Conservation (phyloP, 2,113 vertebrate species). For the Arizona elegans region DNA sequence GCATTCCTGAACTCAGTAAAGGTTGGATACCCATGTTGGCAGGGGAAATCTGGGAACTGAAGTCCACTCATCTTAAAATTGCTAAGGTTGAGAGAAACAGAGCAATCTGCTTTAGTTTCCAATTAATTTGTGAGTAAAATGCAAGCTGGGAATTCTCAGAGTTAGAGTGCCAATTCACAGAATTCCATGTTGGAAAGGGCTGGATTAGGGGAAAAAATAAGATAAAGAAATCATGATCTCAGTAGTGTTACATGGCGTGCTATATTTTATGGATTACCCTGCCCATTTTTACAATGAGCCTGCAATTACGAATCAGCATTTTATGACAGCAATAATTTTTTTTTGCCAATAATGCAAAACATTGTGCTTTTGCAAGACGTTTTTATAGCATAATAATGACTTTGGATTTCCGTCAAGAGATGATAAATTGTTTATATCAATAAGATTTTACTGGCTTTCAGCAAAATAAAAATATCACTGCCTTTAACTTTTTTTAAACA, state of each 20-base stretch:
- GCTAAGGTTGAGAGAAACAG: neutral
- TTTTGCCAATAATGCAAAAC: neutral
- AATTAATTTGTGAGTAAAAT: neutral
- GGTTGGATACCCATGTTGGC: neutral
- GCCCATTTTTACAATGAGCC: neutral
- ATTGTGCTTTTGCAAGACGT: neutral
- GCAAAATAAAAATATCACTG: neutral
- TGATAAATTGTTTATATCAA: slow-evolving; percentile 16
- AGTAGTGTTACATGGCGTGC: neutral
- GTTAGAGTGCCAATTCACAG: neutral
- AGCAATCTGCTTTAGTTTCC: neutral
- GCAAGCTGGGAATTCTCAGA: neutral
- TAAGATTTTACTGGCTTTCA: neutral
- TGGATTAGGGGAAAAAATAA: neutral
- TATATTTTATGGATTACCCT: neutral
- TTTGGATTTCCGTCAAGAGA: neutral
- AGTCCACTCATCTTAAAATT: neutral
- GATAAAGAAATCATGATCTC: neutral
- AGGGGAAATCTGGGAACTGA: neutral
- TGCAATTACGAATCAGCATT: neutral
- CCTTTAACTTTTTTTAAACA: neutral
- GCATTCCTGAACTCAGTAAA: neutral
- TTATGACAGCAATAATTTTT: neutral
- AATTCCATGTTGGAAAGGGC: neutral
- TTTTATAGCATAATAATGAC: neutral